Conservation (phyloP, 2,888 invertebrate species). For the Invenusta paracnida region DNA sequence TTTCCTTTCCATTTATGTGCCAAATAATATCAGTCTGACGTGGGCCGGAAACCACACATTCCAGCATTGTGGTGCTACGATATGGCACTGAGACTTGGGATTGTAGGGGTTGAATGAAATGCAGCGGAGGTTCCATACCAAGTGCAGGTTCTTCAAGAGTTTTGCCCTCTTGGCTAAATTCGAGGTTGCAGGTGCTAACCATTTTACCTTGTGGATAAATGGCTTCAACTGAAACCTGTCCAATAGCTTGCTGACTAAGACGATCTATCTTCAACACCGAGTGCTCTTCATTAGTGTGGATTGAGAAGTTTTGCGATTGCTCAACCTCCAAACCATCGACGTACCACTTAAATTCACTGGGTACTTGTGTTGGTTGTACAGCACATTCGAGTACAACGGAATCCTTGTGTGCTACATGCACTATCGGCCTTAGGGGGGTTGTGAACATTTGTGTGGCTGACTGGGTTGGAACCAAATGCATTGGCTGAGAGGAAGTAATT, state of each 20-base stretch:
- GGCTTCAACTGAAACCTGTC: slow-evolving; percentile 37
- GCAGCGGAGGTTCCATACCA: neutral
- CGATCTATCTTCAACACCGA: slow-evolving; percentile 51
- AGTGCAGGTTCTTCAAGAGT: neutral
- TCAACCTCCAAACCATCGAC: slow-evolving; percentile 61
- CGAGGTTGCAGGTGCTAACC: slow-evolving; percentile 34
- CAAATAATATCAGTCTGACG: slow-evolving; percentile 59
- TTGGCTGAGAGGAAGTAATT: slow-evolving; percentile 4
- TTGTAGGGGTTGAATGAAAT: slow-evolving; percentile 33
- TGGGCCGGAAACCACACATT: slow-evolving; percentile 48
- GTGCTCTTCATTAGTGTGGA: slow-evolving; percentile 52
- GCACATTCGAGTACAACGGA: slow-evolving; percentile 17
- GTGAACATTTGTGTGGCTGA: neutral
- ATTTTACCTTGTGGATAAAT: slow-evolving; percentile 41
- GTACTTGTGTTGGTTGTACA: slow-evolving; percentile 31
- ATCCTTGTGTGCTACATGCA: slow-evolving; percentile 1
- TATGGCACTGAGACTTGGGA: slow-evolving; percentile 25
- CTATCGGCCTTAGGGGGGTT: neutral
- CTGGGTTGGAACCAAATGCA: neutral
- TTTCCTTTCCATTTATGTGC: slow-evolving; percentile 59
- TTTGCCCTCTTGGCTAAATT: neutral
- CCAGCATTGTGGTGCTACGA: slow-evolving; percentile 35
- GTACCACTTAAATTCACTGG: slow-evolving; percentile 60
- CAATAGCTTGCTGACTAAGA: slow-evolving; percentile 16
- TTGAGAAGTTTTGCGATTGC: slow-evolving; percentile 56